These are phyloP conservation scores for Dufourea novaeangliae DNA, from an alignment of 1,140 invertebrate genomes.

Conservation along the genomic window DNA sequence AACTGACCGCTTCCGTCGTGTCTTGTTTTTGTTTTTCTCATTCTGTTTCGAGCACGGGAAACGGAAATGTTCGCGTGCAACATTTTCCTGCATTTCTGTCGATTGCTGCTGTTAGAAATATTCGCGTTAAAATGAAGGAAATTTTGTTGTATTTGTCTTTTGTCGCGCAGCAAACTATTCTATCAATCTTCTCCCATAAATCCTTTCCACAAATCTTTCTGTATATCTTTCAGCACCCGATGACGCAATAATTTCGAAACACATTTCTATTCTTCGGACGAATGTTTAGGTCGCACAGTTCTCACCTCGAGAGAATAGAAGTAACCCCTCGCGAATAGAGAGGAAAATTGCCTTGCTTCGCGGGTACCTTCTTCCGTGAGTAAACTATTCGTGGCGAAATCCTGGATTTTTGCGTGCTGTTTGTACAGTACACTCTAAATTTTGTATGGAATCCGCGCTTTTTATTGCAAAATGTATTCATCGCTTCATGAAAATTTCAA, in stretches of 20 bases:
- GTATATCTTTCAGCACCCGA: neutral
- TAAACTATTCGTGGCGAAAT: neutral
- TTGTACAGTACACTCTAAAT: neutral
- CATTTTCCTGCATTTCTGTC: too few species aligned
- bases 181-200: neutral
- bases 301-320: neutral
- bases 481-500: neutral
- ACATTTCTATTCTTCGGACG: neutral
- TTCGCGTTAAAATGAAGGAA: too few species aligned
- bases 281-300: neutral
- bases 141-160: neutral
- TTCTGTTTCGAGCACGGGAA: too few species aligned
- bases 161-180: too few species aligned
- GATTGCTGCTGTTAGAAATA: too few species aligned
- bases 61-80: too few species aligned
- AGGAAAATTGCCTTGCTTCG: neutral
- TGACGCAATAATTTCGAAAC: neutral
- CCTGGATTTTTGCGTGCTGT: neutral
- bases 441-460: neutral
- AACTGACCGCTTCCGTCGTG: too few species aligned
- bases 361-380: neutral
- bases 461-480: neutral
- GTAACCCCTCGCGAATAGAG: neutral
- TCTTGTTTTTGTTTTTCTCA: too few species aligned
- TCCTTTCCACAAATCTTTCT: neutral